Base-by-base conservation (phyloP, 2,797 vertebrate genomes). In the Aselliscus stoliczkanus region DNA sequence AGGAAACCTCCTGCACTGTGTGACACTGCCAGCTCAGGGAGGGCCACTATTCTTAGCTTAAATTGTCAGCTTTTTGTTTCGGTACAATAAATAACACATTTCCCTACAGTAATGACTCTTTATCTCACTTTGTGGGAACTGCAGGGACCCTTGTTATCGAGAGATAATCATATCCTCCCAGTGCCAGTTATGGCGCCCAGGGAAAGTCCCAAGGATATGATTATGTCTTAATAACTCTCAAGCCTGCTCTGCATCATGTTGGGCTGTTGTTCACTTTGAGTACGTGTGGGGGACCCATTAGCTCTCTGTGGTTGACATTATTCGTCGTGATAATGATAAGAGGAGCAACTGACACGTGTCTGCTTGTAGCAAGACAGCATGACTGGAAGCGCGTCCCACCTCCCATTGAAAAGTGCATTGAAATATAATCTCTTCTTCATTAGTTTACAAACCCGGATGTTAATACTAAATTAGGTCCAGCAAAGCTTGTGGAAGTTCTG, bases 221-320 rank as follows among this genome's bases (percentile, higher is more conserved):
- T 98, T 98, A 97, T 97, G 96, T 97, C 54, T 96, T 89, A 97
- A 96, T 98, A 93, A 88, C 93, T 84, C 89, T 92, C 69, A 83
- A 97, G 88, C 82, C 91, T 58, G 82, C 62, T 97, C 97, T 64
- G 79, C 73, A 91, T 86, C 94, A 37, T 88, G 85, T 75, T 93
- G 54, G 93, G 94, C 84, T 94, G 65, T 94, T 97, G 90, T 95
- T 97, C 96, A 64, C 87, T 94, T 90, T 52, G 82, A 79, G 87
- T 2, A 58, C 58, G 88, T 88, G 39, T 58, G 83, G 58, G 65
- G 17, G 81, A 94, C 62, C 86, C 64, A 73, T 92, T 92, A 96
- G 62, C 93, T 92, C 96, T 93, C 93, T 27, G 85, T 93, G 75
- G 96, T 90, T 93, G 95, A 94, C 96, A 96, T 85, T 96, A 88